phyloP scores from a whole-genome alignment of 2,113 vertebrate genomes.

The Trogon melanurus region DNA sequence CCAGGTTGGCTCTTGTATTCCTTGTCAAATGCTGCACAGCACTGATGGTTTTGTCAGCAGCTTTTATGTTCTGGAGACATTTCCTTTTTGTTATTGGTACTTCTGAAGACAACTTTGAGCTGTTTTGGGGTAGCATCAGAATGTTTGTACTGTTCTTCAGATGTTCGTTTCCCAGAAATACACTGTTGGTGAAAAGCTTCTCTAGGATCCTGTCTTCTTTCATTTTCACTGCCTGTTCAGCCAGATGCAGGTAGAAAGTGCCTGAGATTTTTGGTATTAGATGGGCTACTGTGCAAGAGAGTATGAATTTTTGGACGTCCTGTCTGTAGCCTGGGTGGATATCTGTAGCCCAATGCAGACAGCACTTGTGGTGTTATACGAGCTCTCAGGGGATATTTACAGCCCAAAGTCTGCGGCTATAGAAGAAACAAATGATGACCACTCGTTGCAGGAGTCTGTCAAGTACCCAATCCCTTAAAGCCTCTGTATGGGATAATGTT shows the following conservation, averaged over 20 bases:
- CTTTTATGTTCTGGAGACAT: constrained; percentile 27
- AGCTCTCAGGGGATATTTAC: neutral
- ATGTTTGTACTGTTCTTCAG: constrained; percentile 38
- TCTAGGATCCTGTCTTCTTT: neutral
- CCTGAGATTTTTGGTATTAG: neutral
- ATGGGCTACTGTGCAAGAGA: neutral
- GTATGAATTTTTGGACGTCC: neutral
- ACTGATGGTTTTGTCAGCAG: neutral
- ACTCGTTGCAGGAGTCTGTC: neutral
- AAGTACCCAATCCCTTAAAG: neutral
- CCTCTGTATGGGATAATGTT: neutral
- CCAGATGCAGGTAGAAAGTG: neutral
- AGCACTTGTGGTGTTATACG: fast-evolving
- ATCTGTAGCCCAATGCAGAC: neutral
- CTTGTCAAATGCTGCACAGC: neutral
- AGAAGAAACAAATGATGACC: neutral
- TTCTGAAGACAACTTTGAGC: constrained; percentile 32
- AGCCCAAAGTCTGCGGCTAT: neutral
- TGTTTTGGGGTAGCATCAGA: constrained; percentile 15
- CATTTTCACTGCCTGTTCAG: neutral
- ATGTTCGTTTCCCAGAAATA: constrained; percentile 26
- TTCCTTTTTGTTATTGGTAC: constrained; percentile 1
- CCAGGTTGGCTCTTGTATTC: neutral
- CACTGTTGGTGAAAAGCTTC: neutral
- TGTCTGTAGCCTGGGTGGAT: neutral